These are phyloP conservation scores for Allygus modestus DNA, from an alignment of 2,888 invertebrate genomes.

Conservation along the genomic window DNA sequence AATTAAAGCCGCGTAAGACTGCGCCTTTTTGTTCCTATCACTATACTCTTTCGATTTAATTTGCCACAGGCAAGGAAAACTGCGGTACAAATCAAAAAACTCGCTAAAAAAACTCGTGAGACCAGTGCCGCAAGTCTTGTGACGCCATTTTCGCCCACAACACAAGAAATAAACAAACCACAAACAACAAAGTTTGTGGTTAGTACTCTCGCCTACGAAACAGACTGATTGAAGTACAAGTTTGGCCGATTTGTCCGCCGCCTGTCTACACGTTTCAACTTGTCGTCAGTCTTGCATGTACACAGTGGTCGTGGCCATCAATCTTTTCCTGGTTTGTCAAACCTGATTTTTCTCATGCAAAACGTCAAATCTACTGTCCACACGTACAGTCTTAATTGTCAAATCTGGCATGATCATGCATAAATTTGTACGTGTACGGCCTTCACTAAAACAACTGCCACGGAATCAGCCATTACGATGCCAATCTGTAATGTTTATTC, in stretches of 20 bases:
- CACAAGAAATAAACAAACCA: slow-evolving; percentile 2
- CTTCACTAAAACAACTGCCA: no score
- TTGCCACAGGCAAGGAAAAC: slow-evolving; percentile 51
- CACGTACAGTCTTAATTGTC: slow-evolving; percentile 46
- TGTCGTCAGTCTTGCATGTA: slow-evolving; percentile 52
- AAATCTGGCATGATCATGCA: slow-evolving; percentile 43
- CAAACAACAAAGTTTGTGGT: no score
- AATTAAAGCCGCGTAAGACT: slow-evolving; percentile 35
- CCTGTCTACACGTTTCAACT: slow-evolving; percentile 33
- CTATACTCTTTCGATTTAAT: slow-evolving; percentile 50
- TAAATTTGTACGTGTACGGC: slow-evolving; percentile 41
- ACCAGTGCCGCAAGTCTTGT: slow-evolving; percentile 44
- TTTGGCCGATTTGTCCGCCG: slow-evolving; percentile 27
- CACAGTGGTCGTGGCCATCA: slow-evolving; percentile 32
- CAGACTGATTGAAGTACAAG: slow-evolving; percentile 39
- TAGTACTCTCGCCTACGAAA: no score
- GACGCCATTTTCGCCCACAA: slow-evolving; percentile 30
- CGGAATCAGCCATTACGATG: no score
- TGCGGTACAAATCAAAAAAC: slow-evolving; percentile 23
- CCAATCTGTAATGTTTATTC: no score
- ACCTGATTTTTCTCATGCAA: slow-evolving; percentile 40
- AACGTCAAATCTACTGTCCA: slow-evolving; percentile 37
- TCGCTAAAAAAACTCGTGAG: slow-evolving; percentile 35
- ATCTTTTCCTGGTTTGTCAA: slow-evolving; percentile 55
- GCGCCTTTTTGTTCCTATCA: neutral